Evolutionary conservation across 2,888 invertebrate species (phyloP).

Genomic region (Eristalis pertinax): DNA sequence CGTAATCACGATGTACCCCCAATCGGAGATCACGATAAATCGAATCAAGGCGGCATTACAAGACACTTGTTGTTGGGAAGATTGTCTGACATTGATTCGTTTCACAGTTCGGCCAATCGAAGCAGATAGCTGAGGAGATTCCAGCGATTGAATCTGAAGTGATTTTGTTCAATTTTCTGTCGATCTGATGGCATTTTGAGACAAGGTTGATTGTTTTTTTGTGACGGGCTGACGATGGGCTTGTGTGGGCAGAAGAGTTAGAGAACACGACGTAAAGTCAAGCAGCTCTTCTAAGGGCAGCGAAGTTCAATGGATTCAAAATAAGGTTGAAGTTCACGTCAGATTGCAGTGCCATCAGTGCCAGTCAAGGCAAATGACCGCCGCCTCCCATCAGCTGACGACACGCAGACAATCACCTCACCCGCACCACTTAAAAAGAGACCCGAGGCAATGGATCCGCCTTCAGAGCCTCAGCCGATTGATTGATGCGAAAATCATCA

Average conservation of each 20-base stretch:
- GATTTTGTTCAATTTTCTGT: neutral
- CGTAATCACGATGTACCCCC: neutral
- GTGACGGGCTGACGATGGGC: neutral
- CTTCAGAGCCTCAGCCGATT: neutral
- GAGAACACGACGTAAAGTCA: too few relatives aligned
- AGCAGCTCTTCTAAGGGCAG: too few relatives aligned
- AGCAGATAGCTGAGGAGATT: neutral
- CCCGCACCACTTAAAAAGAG: neutral
- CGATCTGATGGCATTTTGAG: neutral
- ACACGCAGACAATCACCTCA: neutral
- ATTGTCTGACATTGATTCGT: neutral
- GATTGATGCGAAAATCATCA: neutral
- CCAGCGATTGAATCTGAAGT: neutral
- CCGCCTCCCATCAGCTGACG: neutral
- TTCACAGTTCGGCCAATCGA: neutral
- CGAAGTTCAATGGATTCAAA: too few relatives aligned
- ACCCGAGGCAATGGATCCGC: neutral
- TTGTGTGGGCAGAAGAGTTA: too few relatives aligned
- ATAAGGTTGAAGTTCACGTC: neutral
- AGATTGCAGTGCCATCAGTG: too few relatives aligned
- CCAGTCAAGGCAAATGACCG: neutral
- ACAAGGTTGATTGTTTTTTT: neutral
- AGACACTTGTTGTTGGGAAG: neutral
- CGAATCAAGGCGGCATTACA: neutral
- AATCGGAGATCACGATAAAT: neutral